Evolutionary conservation across 1,140 invertebrate genomes (phyloP), one percentile per base, ranked within the genome.

Genomic region (Ctenoplectra terminalis): DNA sequence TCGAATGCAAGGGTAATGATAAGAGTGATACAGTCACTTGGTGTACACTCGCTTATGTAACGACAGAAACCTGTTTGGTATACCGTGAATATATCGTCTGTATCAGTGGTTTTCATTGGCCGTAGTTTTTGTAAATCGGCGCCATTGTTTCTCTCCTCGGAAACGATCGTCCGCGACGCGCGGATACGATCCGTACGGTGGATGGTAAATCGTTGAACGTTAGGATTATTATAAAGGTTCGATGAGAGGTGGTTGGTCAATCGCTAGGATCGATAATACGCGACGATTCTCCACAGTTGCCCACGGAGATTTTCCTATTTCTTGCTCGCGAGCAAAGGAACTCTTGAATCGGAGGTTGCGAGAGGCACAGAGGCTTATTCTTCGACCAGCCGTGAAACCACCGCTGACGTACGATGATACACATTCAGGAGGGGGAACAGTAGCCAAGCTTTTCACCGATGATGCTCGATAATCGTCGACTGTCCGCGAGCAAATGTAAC

Each of bases 401-500:
- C 37, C 26, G 63, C 13, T 13, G 63, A n/a, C 71, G 6, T 52
- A 40, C 72, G 43, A 76, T 58, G 40, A 67, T 66, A 66, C 46
- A 43, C 29, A 26, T 6, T 31, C 7, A 20, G 17, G n/a, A n/a
- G n/a, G 46, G 15, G 20, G 23, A 15, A 31, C 66, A 46, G 40
- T 13, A 20, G 34, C n/a, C 43, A 64, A 56, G 29, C 43, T 61
- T 26, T 77, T 17, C 26, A 43, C 40, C 64, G 58, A 81, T 60
- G 66, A 64, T 76, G 64, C 50, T 71, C 86, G 89, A 88, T 66
- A 58, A 52, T 79, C 31, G 78, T 78, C 89, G 87, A 86, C 79
- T 69, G 54, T 69, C 48, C 64, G 84, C 86, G 86, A 87, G 77
- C 61, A 48, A 72, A 37, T 61, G 34, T 63, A 52, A 81, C 63